A percentile compares a stretch with the other conserved stretches of the same genome.
phyloP scores from a whole-genome alignment of 1,140 invertebrate species.

The Gonatopus flavifemur region DNA sequence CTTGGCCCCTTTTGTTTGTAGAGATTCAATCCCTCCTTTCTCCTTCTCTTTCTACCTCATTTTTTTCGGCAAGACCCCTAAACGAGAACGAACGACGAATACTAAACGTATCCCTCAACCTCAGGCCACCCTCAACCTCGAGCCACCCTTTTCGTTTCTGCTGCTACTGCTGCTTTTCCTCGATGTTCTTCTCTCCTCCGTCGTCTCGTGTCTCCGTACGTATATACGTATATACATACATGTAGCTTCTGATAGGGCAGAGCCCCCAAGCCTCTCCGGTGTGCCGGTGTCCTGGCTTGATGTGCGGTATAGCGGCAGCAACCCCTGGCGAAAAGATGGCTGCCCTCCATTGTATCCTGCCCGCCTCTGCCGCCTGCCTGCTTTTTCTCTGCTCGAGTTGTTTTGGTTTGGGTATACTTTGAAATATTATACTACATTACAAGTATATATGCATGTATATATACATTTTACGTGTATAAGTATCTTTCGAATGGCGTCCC shows the following conservation, averaged over 20 bases:
- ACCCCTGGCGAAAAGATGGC: conserved; percentile 45
- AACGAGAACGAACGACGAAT: conserved; percentile 39
- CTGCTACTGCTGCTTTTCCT: too few relatives aligned
- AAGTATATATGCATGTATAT: too few relatives aligned
- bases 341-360: conserved; percentile 34
- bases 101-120: conserved; percentile 40
- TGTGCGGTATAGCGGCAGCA: too few relatives aligned
- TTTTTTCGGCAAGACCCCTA: conserved; percentile 20
- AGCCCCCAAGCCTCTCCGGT: too few relatives aligned
- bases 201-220: conserved; percentile 17
- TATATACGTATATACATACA: background rate
- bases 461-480: too few relatives aligned
- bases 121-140: conserved; percentile 38
- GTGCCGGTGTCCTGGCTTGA: conserved; percentile 24
- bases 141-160: too few relatives aligned
- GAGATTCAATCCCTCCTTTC: conserved; percentile 29
- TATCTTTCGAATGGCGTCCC: too few relatives aligned
- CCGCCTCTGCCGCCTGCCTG: conserved; percentile 12
- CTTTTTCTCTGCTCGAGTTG: too few relatives aligned
- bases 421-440: conserved; percentile 54
- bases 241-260: conserved; percentile 35
- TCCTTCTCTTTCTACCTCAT: conserved; percentile 1
- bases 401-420: conserved; percentile 40
- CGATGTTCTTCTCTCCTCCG: conserved; percentile 35
- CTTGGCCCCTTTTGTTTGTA: conserved; percentile 40